A percentile compares a stretch with the other conserved stretches of the same genome.
Evolutionary conservation across 2,888 invertebrate genomes (phyloP).

Genomic region (Polydesmus complanatus): DNA sequence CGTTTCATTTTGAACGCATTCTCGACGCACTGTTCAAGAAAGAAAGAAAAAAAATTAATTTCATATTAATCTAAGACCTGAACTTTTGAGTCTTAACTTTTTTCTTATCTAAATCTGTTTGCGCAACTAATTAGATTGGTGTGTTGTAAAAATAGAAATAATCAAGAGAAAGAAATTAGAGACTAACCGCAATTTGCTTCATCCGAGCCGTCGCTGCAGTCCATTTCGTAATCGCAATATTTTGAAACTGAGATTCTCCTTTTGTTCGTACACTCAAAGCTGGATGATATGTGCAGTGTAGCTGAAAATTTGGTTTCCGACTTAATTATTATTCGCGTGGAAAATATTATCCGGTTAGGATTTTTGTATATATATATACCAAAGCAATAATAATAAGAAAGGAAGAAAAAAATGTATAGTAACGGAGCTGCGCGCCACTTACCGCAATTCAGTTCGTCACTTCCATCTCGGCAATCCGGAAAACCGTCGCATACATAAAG

Average conservation of each 20-base stretch:
- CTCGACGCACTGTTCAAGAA: slow-evolving; percentile 17
- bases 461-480: slow-evolving; percentile 26
- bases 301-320: background rate
- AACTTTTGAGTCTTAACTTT: too few relatives aligned
- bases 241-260: slow-evolving; percentile 16
- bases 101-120: too few relatives aligned
- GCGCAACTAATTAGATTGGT: too few relatives aligned
- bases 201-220: slow-evolving; percentile 35
- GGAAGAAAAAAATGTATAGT: background rate
- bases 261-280: slow-evolving; percentile 10
- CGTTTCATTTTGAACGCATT: slow-evolving; percentile 21
- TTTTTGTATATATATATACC: too few relatives aligned
- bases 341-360: background rate
- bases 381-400: background rate
- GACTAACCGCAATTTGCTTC: slow-evolving; percentile 30
- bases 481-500: slow-evolving; percentile 25
- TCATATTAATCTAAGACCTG: background rate
- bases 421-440: too few relatives aligned
- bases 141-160: background rate
- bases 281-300: slow-evolving; percentile 3
- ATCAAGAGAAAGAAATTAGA: background rate
- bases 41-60: too few relatives aligned
- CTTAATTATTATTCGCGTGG: background rate
- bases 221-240: slow-evolving; percentile 33
- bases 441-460: slow-evolving; percentile 26